A percentile compares a stretch with the other conserved stretches of the same genome.
Evolutionary conservation across 2,888 invertebrate genomes (phyloP).

Genomic region (Girardia tigrina): DNA sequence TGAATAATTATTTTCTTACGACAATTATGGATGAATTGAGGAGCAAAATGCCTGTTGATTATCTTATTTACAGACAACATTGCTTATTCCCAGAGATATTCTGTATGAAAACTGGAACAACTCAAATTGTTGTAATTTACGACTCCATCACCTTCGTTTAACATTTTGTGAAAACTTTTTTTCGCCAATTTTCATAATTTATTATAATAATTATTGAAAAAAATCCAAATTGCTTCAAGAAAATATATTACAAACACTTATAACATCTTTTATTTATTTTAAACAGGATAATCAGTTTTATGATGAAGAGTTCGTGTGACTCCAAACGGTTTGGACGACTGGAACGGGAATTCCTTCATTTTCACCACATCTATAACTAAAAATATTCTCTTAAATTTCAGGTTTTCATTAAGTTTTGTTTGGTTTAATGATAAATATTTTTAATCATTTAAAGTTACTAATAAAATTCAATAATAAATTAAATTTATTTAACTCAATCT

Average conservation of each 20-base stretch:
- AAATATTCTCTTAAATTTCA: too few species aligned
- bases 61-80: background rate
- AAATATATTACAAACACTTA: background rate
- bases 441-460: too few species aligned
- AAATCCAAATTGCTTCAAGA: background rate
- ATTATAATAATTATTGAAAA: background rate
- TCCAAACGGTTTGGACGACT: background rate
- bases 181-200: background rate
- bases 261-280: background rate
- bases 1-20: too few species aligned
- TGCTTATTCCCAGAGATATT: background rate
- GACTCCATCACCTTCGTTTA: background rate
- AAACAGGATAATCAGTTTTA: background rate
- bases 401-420: too few species aligned
- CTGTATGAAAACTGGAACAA: background rate
- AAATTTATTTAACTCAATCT: too few species aligned
- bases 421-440: too few species aligned
- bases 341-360: background rate
- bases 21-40: too few species aligned
- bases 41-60: background rate
- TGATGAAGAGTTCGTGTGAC: background rate
- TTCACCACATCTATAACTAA: background rate
- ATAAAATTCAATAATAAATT: too few species aligned
- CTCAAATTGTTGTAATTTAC: background rate
- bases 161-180: too few species aligned